Evolutionary conservation across 2,113 vertebrate species (phyloP), one percentile per base, ranked within the genome.

Genomic region (Colius striatus): DNA sequence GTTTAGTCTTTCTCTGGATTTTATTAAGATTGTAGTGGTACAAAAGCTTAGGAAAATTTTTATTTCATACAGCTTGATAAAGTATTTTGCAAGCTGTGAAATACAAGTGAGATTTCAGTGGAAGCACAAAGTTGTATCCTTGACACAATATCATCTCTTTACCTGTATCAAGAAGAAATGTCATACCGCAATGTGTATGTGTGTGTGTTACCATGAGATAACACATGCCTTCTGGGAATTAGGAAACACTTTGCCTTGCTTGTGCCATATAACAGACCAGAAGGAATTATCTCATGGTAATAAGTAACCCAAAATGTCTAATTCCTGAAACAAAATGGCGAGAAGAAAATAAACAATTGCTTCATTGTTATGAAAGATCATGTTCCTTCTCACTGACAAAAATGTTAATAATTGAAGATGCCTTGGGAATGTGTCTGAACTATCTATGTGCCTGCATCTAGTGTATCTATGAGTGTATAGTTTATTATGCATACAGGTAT

Each of bases 281-380:
- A 50, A 77, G 74, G 75, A 85, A 92, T 95, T 76, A 79, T 70
- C 78, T 74, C 48, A 53, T 60, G 77, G 67, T 67, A 89, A 75
- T 85, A 88, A 83, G 57, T 58, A 66, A 77, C 57, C 45, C n/a
- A 58, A 94, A 95, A 92, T 51, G 26, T 63, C 70, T 91, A 87
- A 90, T 87, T 87, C 38, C 34, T 61, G 15, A 27, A 41, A 87
- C 43, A 89, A 73, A 50, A 65, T 48, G 57, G 60, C 34, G 58
- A 65, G 61, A 48, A 61, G 71, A 79, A 90, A 92, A 89, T 73
- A 96, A 97, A 75, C 62, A 96, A 73, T 80, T 72, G 32, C 51
- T 91, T 92, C 13, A 57, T 65, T 95, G 51, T 91, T 89, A 70
- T 32, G 48, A 92, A 87, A 68, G 48, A 72, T 63, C 85, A 55